Percentiles rank a stretch among this genome's conserved stretches.
Conservation (phyloP, 2,888 invertebrate species). For the Apodemia duryi region DNA sequence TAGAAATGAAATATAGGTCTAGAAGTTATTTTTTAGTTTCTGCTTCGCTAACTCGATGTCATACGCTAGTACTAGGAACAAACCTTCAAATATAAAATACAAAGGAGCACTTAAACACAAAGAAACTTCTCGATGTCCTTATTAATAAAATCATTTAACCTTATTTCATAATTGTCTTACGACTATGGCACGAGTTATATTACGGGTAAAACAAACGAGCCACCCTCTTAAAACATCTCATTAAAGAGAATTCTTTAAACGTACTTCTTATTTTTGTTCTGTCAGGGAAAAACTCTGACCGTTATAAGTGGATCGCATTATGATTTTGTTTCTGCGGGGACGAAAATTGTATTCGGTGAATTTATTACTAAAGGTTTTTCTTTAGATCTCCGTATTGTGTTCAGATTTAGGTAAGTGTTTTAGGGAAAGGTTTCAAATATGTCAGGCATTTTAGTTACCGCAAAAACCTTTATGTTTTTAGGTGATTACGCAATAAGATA, state of each 20-base stretch:
- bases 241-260: conserved; percentile 19
- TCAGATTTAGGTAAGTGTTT: conserved; percentile 5
- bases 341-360: conserved; percentile 7
- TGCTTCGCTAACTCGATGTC: too few relatives aligned
- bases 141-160: conserved; percentile 4
- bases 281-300: conserved; percentile 6
- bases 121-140: not conserved
- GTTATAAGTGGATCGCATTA: conserved; percentile 20
- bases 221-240: conserved; percentile 14
- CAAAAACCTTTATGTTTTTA: conserved; percentile 1
- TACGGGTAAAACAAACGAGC: conserved; percentile 2
- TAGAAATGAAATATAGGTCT: too few relatives aligned
- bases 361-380: conserved; percentile 12
- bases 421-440: conserved; percentile 12
- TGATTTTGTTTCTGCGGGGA: conserved; percentile 13
- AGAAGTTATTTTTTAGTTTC: too few relatives aligned
- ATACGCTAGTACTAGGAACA: too few relatives aligned
- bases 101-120: not conserved
- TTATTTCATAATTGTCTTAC: conserved; percentile 13
- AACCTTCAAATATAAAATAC: too few relatives aligned
- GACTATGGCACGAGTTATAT: not conserved
- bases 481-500: not conserved
- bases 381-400: conserved; percentile 6
- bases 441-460: not conserved
- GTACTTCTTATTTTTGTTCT: conserved; percentile 17